Evolutionary conservation across 2,888 invertebrate species (phyloP), one percentile per base, ranked within the genome.

Genomic region (Tetranychus piercei): DNA sequence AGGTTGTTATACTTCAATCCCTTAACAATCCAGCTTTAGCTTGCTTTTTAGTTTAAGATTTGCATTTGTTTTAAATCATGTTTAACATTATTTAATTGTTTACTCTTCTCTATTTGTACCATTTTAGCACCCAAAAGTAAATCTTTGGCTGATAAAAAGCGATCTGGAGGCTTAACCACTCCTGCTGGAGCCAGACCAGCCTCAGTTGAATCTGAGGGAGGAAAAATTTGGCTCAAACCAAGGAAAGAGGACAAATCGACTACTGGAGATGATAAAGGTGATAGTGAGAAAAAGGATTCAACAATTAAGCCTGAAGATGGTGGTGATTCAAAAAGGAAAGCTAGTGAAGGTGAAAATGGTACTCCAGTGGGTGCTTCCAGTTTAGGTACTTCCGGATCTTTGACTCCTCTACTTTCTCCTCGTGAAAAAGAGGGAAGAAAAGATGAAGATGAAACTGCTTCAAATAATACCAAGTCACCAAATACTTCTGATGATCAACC

Each of bases 321-420:
- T 9, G 34, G 20, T 69, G 22, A 11, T 69, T 66, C 66, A 20
- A 20, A 66, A 20, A 66, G 66, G 20, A 69, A 22, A 23, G 69
- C 6, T 8, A 22, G 69, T 69, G 34, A 8, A 20, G 69, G 69
- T 20, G 69, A 69, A 20, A 15, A 15, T 55, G 55, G 15, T 9
- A 6, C 55, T 82, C 81, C 82, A 82, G 85, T 82, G 83, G 86
- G 69, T 69, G 69, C 69, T 23, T 23, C 69, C 69, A 69, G 69
- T 20, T 20, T 23, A 69, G 69, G 9, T 20, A 23, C 22, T 23
- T 23, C 22, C 15, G 69, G 69, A 9, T 69, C 69, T 18, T 23
- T 23, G 23, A 69, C 55, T 55, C 55, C 55, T 15, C 9, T 55
- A 15, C 55, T 55, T 15, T 55, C 55, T 55, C 55, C 55, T 55